Base-by-base conservation (phyloP, 1,140 invertebrate genomes). In the Drosophila tropicalis region DNA sequence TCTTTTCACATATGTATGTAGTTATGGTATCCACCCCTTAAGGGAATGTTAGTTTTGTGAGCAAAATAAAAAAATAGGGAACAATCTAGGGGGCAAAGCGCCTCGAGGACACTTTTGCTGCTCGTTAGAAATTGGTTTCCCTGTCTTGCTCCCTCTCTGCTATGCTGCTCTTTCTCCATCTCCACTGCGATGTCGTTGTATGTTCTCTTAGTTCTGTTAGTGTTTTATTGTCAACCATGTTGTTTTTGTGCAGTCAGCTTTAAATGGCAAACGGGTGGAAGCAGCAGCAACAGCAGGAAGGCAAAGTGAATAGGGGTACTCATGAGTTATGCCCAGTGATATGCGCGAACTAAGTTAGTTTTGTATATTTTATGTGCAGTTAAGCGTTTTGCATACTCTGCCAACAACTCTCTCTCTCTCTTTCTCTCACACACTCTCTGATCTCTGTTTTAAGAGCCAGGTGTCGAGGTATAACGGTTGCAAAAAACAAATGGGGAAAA, bases 321-420 rank as follows among this genome's bases (percentile, higher is more conserved):
- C 72, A 82, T 72, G 69, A 72, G 79, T 81, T 82, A 82, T 82
- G 79, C 75, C 67, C 75, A 54, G 62, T 80, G 79, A 82, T 82
- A 77, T 81, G 73, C 72, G 72, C 68, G 57, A 77, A 81, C 79
- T 81, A 83, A 83, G 81, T 80, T 85, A 77, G 76, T 85, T 79
- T 73, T 84, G 81, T 84, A 85, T 77, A 80, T 84, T 84, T 80
- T 80, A 84, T 84, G 81, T 81, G 81, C 70, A 84, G 81, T 85
- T 80, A 84, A 84, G 81, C 77, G 81, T 84, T 76, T 84, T 74
- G 81, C 76, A 73, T 72, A 67, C 54, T 51, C 47, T 54, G 44
- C 44, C 44, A 51, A 10, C 44, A 73, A 67, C 65, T 55, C 47
- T 39, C 10, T 39, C 36, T 39, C 36, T 13, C 12, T 13, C 34